A percentile compares a stretch with the other conserved stretches of the same genome.
Conservation (phyloP, 2,888 invertebrate genomes). For the Cantharis rufa region DNA sequence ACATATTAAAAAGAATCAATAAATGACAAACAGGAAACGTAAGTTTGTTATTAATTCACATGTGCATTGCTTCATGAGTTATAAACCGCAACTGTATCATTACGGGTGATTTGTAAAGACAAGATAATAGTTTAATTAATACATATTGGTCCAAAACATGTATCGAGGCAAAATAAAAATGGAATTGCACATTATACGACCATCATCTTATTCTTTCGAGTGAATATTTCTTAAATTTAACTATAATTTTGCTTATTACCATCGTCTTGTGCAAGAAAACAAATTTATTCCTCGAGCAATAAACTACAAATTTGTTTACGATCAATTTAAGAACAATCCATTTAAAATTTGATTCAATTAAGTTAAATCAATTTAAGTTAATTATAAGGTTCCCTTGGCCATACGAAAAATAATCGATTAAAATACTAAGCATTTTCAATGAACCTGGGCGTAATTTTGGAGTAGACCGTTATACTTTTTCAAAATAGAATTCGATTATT, state of each 20-base stretch:
- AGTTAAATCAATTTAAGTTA: conserved; percentile 23
- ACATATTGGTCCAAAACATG: conserved; percentile 45
- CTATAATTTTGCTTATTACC: conserved; percentile 8
- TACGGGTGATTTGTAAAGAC: conserved; percentile 51
- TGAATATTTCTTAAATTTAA: conserved; percentile 21
- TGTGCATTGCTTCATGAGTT: conserved; percentile 38
- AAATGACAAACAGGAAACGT: conserved; percentile 30
- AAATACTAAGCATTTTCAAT: not conserved
- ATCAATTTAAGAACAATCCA: conserved; percentile 12
- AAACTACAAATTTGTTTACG: not conserved
- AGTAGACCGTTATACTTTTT: not conserved
- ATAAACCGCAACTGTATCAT: conserved; percentile 48
- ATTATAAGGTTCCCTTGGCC: conserved; percentile 13
- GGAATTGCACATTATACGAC: conserved; percentile 40
- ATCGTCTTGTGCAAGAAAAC: not conserved
- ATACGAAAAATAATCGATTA: not conserved
- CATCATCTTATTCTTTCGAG: conserved; percentile 29
- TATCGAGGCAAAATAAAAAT: conserved; percentile 40
- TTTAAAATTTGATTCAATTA: conserved; percentile 29
- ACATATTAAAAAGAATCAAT: conserved; percentile 6
- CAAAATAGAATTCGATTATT: not conserved
- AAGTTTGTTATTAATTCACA: conserved; percentile 29
- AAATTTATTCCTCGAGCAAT: not conserved
- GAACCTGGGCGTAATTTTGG: not conserved
- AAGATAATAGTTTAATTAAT: conserved; percentile 53